Base-by-base conservation (phyloP, 2,888 invertebrate genomes). In the Andrena hattorfiana region DNA sequence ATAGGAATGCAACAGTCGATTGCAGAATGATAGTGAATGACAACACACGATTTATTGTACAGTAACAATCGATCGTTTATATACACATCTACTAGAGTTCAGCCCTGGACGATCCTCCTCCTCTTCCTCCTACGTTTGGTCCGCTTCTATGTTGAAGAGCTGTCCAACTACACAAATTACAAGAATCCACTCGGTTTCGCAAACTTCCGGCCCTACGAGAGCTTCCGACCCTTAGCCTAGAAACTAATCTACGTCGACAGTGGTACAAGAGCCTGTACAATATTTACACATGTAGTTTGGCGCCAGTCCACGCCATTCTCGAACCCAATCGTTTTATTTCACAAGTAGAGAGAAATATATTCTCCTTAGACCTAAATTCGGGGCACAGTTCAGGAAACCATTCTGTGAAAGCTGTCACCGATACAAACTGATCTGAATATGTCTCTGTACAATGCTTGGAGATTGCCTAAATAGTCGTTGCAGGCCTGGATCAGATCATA, bases 121-220 rank as follows among this genome's bases (percentile, higher is more conserved):
- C 54, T 60, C 54, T 73, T 42, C 35, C 60, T 51, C 77, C 79
- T 85, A 85, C 63, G 54, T 83, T 86, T 86, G 86, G 86, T 86
- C 86, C 86, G 76, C 78, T 85, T 83, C 85, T 86, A 86, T 74
- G 66, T 68, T 56, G 82, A 78, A 82, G 73, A 74, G 64, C 82
- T 79, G 64, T 73, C 56, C 59, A 69, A 64, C 75, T 83, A 85
- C 71, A 71, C 71, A 56, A 81, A 74, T 85, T 80, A 70, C 81
- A 60, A 63, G 71, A 66, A 85, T 70, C 67, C 74, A 68, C 28
- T 32, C 59, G 67, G 42, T 56, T 71, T 26, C 64, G 35, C 48
- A 62, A 60, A 71, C 69, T 63, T 70, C 56, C 78, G 67, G 51
- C 49, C 59, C 51, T 48, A 64, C 56, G 42, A 20, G 59, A 59